Evolutionary conservation across 2,113 vertebrate species (phyloP), one percentile per base, ranked within the genome.

Genomic region (Vanacampus margaritifer): DNA sequence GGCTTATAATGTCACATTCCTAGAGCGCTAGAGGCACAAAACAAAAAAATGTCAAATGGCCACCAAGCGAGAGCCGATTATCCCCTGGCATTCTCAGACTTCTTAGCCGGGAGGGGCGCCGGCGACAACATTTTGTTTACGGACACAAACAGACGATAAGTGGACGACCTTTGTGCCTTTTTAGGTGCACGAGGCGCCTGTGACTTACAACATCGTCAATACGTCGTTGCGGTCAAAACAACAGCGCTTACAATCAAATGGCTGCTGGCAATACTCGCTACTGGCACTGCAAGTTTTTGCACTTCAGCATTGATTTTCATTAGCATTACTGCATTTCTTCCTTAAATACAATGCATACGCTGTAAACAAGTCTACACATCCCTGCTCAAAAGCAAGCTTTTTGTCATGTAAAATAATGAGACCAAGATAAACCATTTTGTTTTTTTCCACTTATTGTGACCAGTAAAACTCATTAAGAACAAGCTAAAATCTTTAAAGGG

Each of bases 141-240:
- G 65, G 67, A 76, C 71, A 79, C 81, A 84, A 77, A 84, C 39
- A 58, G 67, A 74, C 35, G 80, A 89, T 90, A 89, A 86, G 76
- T 81, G 14, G 80, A 64, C 76, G 77, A 89, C 86, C 88, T 90
- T 90, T 88, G 89, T 87, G 78, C 88, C 78, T 75, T 79, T 72
- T 81, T 41, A 43, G 6, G 39, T 26, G 39, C 60, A 69, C 78
- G 76, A 63, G 67, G 69, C 48, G 58, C 37, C 75, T 54, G 75
- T 72, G 37, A 62, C 23, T 62, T 62, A 43, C 70, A 85, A 73
- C 79, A 80, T 72, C 61, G 77, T 75, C 81, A 79, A 73, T 65
- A 70, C 54, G 53, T 43, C 74, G 67, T 71, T 62, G 73, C 60
- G 67, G 68, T 48, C 67, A 77, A 73, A 76, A 81, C 64, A 82